Evolutionary conservation across 2,797 vertebrate genomes (phyloP).

Genomic region (Falco novaeseelandiae): DNA sequence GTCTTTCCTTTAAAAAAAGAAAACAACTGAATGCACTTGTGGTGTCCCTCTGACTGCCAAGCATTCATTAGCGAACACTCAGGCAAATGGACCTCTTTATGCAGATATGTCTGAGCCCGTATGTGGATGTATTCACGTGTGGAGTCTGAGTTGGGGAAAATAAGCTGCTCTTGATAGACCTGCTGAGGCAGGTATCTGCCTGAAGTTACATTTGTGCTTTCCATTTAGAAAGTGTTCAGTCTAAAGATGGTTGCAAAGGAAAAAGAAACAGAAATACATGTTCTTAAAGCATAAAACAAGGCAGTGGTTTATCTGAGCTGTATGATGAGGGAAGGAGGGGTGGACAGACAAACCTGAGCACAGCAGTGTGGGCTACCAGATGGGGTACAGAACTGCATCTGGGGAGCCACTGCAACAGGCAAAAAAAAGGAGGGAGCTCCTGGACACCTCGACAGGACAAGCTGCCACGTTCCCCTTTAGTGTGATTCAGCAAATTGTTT

Average conservation of each 20-base stretch:
- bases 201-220: not conserved
- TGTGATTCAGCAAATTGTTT: not conserved
- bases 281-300: not conserved
- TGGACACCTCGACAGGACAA: accelerated
- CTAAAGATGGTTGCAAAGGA: not conserved
- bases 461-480: not conserved
- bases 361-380: not conserved
- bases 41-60: not conserved
- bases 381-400: not conserved
- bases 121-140: not conserved
- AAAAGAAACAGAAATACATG: not conserved
- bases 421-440: not conserved
- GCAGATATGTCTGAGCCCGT: not conserved
- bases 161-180: not conserved
- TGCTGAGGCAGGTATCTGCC: not conserved
- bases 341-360: not conserved
- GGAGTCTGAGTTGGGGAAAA: not conserved
- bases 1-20: not conserved
- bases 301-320: not conserved
- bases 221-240: not conserved
- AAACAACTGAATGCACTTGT: not conserved
- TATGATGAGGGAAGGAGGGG: not conserved
- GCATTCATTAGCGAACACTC: not conserved
- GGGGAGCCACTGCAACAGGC: not conserved
- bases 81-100: not conserved